Evolutionary conservation across 2,888 invertebrate genomes (phyloP), one percentile per base, ranked within the genome.

Genomic region (Sympetrum striolatum): DNA sequence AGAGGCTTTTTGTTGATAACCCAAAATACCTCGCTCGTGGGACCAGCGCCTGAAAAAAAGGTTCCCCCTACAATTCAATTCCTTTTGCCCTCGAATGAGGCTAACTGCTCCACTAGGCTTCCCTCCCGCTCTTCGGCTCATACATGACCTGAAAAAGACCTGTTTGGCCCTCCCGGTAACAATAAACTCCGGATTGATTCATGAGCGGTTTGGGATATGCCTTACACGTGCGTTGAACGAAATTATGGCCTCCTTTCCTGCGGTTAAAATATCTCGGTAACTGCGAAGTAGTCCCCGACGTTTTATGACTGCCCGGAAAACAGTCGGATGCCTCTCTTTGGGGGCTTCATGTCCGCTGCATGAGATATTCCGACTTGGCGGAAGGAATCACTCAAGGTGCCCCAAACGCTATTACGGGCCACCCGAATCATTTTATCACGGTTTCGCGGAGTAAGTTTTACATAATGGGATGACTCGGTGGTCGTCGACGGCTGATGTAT

Each of bases 1-100:
- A 86, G 86, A 64, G 86, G 86, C 86, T 86, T 86, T 86, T 86
- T 86, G 86, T 58, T 86, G 86, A 86, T 86, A 86, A 86, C 86
- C 86, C 86, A n/a, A 86, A 86, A 60, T 86, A 86, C 86, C 86
- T 64, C 60, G 86, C 82, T 53, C 82, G 60, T 37, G 60, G 86
- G 86, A 64, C 86, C 60, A 58, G 37, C 60, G 82, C 37, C 58
- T 60, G 86, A 58, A 58, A 60, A 86, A 48, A 86, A 86, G 86
- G 86, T 86, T 35, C 58, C 35, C 82, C n/a, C 86, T 60, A 86
- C 86, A 60, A 86, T 86, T 86, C 86, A 86, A 86, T 86, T 86
- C 86, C 86, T 44, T 80, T 60, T 60, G 60, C 60, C 86, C 86
- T 86, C 86, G 86, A 86, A 86, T 86, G 86, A 86, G 86, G 86